A percentile compares a stretch with the other conserved stretches of the same genome.
Evolutionary conservation across 2,888 invertebrate species (phyloP).

Genomic region (Heliconius erato): DNA sequence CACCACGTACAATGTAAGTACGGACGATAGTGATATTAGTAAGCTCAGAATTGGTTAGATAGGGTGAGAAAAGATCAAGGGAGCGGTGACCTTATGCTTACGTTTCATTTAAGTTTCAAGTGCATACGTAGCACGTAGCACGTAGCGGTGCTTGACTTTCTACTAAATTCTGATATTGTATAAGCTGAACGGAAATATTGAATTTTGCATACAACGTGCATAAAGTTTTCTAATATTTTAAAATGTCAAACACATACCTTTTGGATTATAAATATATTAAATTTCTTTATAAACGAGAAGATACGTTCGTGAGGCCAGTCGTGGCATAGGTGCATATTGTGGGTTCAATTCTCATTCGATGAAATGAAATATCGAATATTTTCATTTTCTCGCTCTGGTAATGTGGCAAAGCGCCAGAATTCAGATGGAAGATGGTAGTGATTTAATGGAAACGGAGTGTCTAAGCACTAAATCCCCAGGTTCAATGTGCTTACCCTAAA

Average conservation of each 20-base stretch:
- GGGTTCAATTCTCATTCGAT: no score
- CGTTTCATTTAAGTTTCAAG: conserved; percentile 33
- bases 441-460: no score
- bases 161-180: conserved; percentile 14
- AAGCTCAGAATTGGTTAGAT: conserved; percentile 71
- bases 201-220: conserved; percentile 1
- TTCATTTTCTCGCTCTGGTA: no score
- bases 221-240: conserved; percentile 12
- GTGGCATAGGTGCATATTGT: no score
- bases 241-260: conserved; percentile 13
- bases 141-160: conserved; percentile 17
- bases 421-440: no score
- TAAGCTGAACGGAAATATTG: conserved; percentile 13
- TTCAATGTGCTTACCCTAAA: no score
- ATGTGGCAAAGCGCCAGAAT: no score
- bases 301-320: not conserved
- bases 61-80: conserved; percentile 65
- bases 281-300: not conserved
- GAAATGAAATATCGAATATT: no score
- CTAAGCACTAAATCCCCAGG: no score
- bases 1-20: conserved; percentile 64
- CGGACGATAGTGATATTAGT: conserved; percentile 73
- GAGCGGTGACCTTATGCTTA: conserved; percentile 39
- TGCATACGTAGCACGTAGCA: conserved; percentile 32
- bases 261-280: conserved; percentile 1